Evolutionary conservation across 2,113 vertebrate genomes (phyloP).

Genomic region (Mus musculus): DNA sequence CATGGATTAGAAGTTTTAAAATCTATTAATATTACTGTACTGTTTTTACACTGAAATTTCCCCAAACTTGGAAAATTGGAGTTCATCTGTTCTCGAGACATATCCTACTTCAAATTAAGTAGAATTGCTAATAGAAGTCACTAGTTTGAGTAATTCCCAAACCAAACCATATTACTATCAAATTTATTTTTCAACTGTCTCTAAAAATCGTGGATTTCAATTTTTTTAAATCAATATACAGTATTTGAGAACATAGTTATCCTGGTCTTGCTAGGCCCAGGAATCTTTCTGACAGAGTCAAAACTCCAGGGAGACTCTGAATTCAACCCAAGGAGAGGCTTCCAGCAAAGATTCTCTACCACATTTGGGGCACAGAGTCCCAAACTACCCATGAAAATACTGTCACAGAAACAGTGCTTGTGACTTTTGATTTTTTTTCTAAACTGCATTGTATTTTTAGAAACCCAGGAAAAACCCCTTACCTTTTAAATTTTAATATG

Average conservation of each 20-base stretch:
- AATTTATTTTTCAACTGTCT: constrained; percentile 6
- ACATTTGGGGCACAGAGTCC: not conserved
- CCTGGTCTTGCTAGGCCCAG: not conserved
- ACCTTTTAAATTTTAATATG: constrained; percentile 12
- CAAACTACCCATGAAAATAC: not conserved
- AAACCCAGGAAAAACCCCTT: not conserved
- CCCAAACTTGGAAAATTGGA: not conserved
- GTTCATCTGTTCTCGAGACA: not conserved
- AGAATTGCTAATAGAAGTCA: not conserved
- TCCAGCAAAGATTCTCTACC: not conserved
- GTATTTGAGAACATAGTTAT: not conserved
- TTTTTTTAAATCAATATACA: not conserved
- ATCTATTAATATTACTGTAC: not conserved
- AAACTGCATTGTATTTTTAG: constrained; percentile 22
- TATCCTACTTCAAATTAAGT: not conserved
- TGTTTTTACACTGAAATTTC: constrained; percentile 34
- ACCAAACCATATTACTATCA: constrained; percentile 32
- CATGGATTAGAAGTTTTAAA: not conserved
- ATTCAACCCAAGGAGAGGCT: not conserved
- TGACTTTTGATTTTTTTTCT: not conserved
- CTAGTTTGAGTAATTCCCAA: constrained; percentile 20
- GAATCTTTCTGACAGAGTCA: constrained; percentile 37
- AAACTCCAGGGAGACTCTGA: not conserved
- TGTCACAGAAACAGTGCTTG: not conserved
- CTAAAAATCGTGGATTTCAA: constrained; percentile 44